Conservation (phyloP, 2,797 vertebrate species). For the Chloroceryle inda region DNA sequence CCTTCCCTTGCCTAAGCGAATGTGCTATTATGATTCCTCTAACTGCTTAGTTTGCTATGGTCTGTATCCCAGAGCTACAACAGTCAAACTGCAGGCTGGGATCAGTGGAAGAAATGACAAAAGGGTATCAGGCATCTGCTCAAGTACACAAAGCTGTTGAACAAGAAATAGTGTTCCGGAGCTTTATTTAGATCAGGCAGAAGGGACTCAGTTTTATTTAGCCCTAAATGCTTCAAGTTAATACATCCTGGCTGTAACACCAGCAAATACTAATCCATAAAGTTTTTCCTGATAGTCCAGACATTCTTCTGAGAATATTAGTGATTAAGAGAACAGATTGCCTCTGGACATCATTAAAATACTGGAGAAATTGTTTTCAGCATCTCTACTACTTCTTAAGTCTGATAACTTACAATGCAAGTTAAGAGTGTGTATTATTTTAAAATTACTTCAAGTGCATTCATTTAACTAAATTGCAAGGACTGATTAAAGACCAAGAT, state of each 20-base stretch:
- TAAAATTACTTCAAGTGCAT: not conserved
- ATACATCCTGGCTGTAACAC: not conserved
- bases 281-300: not conserved
- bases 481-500: not conserved
- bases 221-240: not conserved
- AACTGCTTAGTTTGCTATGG: not conserved
- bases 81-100: not conserved
- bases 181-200: conserved; percentile 23
- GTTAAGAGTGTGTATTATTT: not conserved
- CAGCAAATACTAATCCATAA: conserved; percentile 5
- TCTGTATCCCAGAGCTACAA: not conserved
- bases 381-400: not conserved
- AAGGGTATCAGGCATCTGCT: not conserved
- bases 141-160: not conserved
- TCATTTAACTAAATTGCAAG: not conserved
- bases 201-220: not conserved
- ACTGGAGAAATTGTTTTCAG: not conserved
- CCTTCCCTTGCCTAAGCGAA: not conserved
- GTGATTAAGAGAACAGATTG: conserved; percentile 3
- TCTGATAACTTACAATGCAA: not conserved
- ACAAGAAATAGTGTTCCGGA: not conserved
- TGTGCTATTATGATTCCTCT: not conserved
- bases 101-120: not conserved
- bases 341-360: not conserved
- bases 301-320: not conserved